Percentiles rank a stretch among this genome's conserved stretches.
Evolutionary conservation across 2,797 vertebrate species (phyloP).

Genomic region (Silurus lanzhouensis): DNA sequence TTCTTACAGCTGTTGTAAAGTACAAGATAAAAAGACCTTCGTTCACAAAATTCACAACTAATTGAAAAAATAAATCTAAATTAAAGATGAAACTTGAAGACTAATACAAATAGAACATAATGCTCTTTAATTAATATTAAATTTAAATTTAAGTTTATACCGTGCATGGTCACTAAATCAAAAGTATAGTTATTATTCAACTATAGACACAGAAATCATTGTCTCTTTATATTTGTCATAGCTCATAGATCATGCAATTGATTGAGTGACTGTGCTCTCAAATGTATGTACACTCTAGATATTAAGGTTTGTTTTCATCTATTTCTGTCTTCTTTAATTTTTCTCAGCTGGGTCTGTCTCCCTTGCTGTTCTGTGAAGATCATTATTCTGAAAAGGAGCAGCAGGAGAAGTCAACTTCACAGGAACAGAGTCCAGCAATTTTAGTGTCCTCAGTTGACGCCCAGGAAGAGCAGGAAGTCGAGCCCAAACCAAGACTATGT

Average conservation of each 20-base stretch:
- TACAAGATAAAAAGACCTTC: not conserved
- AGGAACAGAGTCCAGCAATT: not conserved
- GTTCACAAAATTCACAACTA: no score
- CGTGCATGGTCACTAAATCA: not conserved
- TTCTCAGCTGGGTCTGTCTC: conserved; percentile 73
- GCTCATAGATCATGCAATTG: not conserved
- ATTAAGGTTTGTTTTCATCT: not conserved
- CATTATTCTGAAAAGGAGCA: conserved; percentile 39
- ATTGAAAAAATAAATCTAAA: not conserved
- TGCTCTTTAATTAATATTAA: not conserved
- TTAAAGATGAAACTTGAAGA: not conserved
- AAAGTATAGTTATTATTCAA: not conserved
- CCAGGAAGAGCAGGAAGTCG: conserved; percentile 33
- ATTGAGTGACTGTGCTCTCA: not conserved
- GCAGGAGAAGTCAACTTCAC: conserved; percentile 22
- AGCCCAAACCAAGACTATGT: conserved; percentile 56
- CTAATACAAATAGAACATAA: not conserved
- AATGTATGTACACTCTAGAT: no score
- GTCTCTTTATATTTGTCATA: not conserved
- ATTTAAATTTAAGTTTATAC: not conserved
- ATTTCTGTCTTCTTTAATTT: conserved; percentile 1
- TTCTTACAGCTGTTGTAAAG: not conserved
- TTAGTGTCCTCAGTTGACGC: conserved; percentile 12
- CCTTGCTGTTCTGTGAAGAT: conserved; percentile 73
- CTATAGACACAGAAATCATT: not conserved